A percentile compares a stretch with the other conserved stretches of the same genome.
Evolutionary conservation across 2,888 invertebrate species (phyloP).

Genomic region (Cerceris ruficornis): DNA sequence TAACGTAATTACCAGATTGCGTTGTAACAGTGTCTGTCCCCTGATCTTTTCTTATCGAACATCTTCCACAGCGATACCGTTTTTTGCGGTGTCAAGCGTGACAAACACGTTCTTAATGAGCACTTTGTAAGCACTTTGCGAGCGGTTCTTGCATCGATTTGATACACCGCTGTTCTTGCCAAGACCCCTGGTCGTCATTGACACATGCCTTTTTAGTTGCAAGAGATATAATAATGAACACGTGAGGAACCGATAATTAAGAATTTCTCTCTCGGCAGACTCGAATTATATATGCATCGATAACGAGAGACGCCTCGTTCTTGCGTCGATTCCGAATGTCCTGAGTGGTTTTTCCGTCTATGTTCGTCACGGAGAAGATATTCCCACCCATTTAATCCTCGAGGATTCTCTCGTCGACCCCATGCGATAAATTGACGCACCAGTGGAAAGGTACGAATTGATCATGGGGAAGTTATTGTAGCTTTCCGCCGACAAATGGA

Average conservation of each 20-base stretch:
- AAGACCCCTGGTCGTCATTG: no score
- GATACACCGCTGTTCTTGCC: constrained; percentile 5
- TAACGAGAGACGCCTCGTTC: constrained; percentile 24
- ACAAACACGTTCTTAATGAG: constrained; percentile 22
- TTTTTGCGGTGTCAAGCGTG: neutral
- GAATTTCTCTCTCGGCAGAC: constrained; percentile 7
- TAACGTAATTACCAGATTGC: no score
- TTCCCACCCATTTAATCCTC: neutral
- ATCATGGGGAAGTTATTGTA: neutral
- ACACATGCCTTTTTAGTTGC: no score
- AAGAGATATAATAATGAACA: no score
- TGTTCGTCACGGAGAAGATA: neutral
- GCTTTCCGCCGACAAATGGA: neutral
- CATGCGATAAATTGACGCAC: no score
- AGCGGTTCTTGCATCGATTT: constrained; percentile 16
- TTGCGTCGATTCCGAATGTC: constrained; percentile 3
- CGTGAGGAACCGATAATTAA: constrained; percentile 24
- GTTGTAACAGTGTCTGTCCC: no score
- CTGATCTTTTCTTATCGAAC: no score
- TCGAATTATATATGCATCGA: constrained; percentile 16
- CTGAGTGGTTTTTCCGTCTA: neutral
- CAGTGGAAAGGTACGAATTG: neutral
- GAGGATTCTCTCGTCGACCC: neutral
- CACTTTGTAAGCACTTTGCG: constrained; percentile 7
- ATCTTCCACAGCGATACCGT: neutral